phyloP scores from a whole-genome alignment of 2,888 invertebrate genomes.

The Pseudanteris insignis region DNA sequence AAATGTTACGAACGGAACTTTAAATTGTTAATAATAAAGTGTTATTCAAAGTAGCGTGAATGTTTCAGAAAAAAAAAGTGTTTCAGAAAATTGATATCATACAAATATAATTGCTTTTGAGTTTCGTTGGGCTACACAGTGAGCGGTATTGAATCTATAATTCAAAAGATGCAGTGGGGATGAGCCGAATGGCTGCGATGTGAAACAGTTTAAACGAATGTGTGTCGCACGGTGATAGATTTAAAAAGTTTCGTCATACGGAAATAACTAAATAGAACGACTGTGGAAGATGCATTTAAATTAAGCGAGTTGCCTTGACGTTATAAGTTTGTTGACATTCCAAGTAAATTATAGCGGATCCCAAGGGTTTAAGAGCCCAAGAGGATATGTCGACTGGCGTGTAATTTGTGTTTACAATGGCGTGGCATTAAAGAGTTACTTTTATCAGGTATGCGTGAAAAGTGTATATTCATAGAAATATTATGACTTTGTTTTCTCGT shows the following conservation, averaged over 20 bases:
- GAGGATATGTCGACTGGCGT: slow-evolving; percentile 45
- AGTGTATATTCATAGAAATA: too few relatives aligned
- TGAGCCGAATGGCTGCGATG: not conserved
- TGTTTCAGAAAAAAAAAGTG: too few relatives aligned
- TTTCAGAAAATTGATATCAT: too few relatives aligned
- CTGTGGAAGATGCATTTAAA: slow-evolving; percentile 43
- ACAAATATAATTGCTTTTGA: too few relatives aligned
- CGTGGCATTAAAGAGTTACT: slow-evolving; percentile 31
- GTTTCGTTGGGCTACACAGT: too few relatives aligned
- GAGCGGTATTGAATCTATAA: too few relatives aligned
- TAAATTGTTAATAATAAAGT: too few relatives aligned
- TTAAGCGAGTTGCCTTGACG: slow-evolving; percentile 41
- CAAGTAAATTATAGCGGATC: slow-evolving; percentile 57
- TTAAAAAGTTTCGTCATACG: slow-evolving; percentile 33
- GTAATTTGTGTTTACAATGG: slow-evolving; percentile 41
- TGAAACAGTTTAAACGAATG: slow-evolving; percentile 14
- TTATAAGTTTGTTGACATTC: slow-evolving; percentile 56
- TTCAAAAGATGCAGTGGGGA: too few relatives aligned
- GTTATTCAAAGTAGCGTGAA: too few relatives aligned
- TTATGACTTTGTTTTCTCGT: too few relatives aligned
- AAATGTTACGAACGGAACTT: too few relatives aligned
- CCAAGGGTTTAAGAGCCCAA: slow-evolving; percentile 49
- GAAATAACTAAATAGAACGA: slow-evolving; percentile 39
- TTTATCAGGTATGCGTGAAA: slow-evolving; percentile 4
- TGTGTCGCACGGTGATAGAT: slow-evolving; percentile 15